Base-by-base conservation (phyloP, 2,888 invertebrate species). In the Habrosyne pyritoides region DNA sequence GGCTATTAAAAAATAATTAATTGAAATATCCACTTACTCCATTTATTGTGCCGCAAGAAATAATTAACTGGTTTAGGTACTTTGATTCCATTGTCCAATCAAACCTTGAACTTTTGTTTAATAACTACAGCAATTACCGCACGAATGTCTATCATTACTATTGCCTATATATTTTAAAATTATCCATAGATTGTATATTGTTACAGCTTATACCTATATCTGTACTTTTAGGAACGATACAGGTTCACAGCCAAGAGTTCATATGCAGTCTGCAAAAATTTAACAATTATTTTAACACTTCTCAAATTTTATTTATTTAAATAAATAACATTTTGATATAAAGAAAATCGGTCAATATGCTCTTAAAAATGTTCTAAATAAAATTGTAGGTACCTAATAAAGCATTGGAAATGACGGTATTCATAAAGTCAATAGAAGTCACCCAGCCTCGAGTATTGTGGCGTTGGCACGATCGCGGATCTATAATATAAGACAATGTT, bases 91-190 rank as follows among this genome's bases (percentile, higher is more conserved):
- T 42, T 42, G 42, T 42, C 18, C 12, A 12, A 18, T 42, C 7
- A 42, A 42, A 42, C 42, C 42, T 42, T 42, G 42, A 42, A 18
- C 42, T 42, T 42, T 18, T 18, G 42, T 42, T 42, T 18, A 42
- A 42, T 42, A 42, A 42, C 18, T 42, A 42, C 18, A 18, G 1
- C 14, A 36, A 36, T 2, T 42, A 18, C 6, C 7, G 42, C 42
- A 42, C 36, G 36, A 36, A 42, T 42, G 18, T 7, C 2, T 42
- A 42, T 18, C 8, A 18, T 42, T 42, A 42, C 18, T 42, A 18
- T 8, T 42, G 14, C 2, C 42, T 18, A 42, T 42, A 18, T 42
- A 18, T 42, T 36, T 3, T 8, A 42, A 42, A 2, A 42, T 18
- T 24, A 5, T 42, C 14, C n/a, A n/a, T n/a, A n/a, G n/a, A n/a